A percentile compares a stretch with the other conserved stretches of the same genome.
phyloP scores from a whole-genome alignment of 2,888 invertebrate species.

The Psococerastis gibbosa region DNA sequence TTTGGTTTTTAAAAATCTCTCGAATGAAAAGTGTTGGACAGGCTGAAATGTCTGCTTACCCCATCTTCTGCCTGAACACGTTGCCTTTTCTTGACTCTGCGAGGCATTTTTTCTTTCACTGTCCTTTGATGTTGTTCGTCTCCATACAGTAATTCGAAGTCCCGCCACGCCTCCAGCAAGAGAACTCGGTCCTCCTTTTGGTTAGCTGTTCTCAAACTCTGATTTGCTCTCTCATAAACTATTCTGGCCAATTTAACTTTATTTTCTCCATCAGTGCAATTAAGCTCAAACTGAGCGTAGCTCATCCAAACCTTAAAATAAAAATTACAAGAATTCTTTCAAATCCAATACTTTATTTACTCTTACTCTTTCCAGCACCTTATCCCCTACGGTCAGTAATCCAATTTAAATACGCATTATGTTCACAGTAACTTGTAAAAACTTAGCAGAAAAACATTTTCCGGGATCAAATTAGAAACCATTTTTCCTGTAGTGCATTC shows the following conservation, averaged over 20 bases:
- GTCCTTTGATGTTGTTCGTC: constrained; percentile 49
- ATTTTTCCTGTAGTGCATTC: no score
- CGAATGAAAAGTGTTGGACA: no score
- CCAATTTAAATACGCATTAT: no score
- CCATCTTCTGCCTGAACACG: constrained; percentile 88
- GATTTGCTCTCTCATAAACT: constrained; percentile 80
- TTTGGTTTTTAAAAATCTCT: no score
- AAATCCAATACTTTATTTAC: no score
- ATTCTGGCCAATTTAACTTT: constrained; percentile 42
- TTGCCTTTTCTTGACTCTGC: constrained; percentile 82
- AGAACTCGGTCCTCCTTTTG: constrained; percentile 87
- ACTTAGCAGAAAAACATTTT: no score
- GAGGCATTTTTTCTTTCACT: constrained; percentile 76
- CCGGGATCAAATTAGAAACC: no score
- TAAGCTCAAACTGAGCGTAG: constrained; percentile 86
- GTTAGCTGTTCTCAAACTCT: constrained; percentile 47
- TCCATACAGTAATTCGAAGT: constrained; percentile 73
- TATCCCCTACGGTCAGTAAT: no score
- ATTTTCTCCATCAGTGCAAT: constrained; percentile 28
- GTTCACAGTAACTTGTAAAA: no score
- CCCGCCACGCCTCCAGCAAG: constrained; percentile 87
- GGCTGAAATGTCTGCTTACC: no score
- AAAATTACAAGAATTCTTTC: no score
- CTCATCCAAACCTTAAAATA: constrained; percentile 79
- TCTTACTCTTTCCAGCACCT: no score